phyloP scores from a whole-genome alignment of 2,888 invertebrate genomes.

The Caradrina clavipalpis region DNA sequence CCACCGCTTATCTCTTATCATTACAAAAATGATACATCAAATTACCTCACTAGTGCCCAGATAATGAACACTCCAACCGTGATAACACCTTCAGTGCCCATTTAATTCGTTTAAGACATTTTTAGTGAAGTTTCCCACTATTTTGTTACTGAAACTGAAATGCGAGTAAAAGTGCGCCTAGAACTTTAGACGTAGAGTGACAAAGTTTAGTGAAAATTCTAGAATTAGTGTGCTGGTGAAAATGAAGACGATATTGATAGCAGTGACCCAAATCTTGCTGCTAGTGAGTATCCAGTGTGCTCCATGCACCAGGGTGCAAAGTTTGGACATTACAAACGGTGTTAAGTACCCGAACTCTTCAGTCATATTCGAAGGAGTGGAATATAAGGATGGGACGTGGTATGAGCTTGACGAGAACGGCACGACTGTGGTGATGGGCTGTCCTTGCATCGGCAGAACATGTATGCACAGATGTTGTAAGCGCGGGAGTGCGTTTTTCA shows the following conservation, averaged over 20 bases:
- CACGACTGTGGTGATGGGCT: conserved; percentile 71
- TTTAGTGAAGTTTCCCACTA: conserved; percentile 26
- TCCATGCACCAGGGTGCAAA: conserved; percentile 78
- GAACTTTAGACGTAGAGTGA: conserved; percentile 36
- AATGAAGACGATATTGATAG: conserved; percentile 71
- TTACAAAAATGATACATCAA: conserved; percentile 85
- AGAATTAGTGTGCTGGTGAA: conserved; percentile 47
- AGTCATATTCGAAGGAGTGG: conserved; percentile 76
- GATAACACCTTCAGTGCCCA: conserved; percentile 71
- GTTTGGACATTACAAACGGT: conserved; percentile 81
- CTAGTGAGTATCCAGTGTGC: conserved; percentile 63
- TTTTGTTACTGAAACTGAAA: conserved; percentile 42
- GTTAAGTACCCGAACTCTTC: conserved; percentile 74
- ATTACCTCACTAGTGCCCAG: conserved; percentile 82
- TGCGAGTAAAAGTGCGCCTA: conserved; percentile 14
- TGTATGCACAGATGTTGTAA: conserved; percentile 85
- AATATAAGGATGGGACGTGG: conserved; percentile 77
- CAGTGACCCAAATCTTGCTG: conserved; percentile 59
- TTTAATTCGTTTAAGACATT: conserved; percentile 63
- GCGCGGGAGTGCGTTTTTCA: conserved; percentile 69
- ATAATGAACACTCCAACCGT: conserved; percentile 78
- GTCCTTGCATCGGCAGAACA: conserved; percentile 81
- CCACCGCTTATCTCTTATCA: conserved; percentile 80
- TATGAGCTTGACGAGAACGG: conserved; percentile 74
- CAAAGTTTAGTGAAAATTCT: conserved; percentile 40